Base-by-base conservation (phyloP, 23 tunicate genomes). In the Aplidium turbinatum region DNA sequence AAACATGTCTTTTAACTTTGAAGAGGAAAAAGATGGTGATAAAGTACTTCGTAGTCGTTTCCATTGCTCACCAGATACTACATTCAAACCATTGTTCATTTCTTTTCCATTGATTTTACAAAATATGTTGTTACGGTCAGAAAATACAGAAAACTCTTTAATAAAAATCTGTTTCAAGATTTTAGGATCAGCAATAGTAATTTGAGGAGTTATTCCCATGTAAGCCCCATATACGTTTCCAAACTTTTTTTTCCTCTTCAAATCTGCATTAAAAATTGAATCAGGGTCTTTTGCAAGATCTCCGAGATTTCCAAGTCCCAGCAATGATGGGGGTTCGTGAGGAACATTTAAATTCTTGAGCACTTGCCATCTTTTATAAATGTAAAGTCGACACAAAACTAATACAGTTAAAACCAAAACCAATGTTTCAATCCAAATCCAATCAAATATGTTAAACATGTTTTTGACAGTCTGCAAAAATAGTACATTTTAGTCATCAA, bases 1-100 rank as follows among this genome's bases (percentile, higher is more conserved):
- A 53, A 65, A 51, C 96, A 89, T 89, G 62, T 82, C 78, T 61
- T 77, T 76, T 38, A 89, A 68, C 51, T 89, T 89, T 45, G 84
- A 42, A 45, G 88, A 63, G 16, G 96, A 89, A 77, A 89, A 89
- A 1, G 78, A 26, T 0, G 96, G 96, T 0, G 81, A 48, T 51
- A 89, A 9, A 16, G 84, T 82, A 1, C 53, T 47, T 31, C 90
- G 57, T 47, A 70, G 26, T 47, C 96, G 42, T 62, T 89, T 89
- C 96, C 96, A 89, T 29, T 89, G 96, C 19, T 70, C 68, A 5
- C 96, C 96, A 39, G 40, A 24, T n/a, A 64, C 75, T 4, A 61
- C 64, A 31, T 70, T 82, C 36, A 89, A 39, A 9, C 75, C 58
- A 35, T n/a, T 50, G 32, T 82, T 82, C 74, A 89, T 39, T 69